These are phyloP conservation scores for Lontra canadensis DNA, from an alignment of 2,113 vertebrate species.

Conservation along the genomic window DNA sequence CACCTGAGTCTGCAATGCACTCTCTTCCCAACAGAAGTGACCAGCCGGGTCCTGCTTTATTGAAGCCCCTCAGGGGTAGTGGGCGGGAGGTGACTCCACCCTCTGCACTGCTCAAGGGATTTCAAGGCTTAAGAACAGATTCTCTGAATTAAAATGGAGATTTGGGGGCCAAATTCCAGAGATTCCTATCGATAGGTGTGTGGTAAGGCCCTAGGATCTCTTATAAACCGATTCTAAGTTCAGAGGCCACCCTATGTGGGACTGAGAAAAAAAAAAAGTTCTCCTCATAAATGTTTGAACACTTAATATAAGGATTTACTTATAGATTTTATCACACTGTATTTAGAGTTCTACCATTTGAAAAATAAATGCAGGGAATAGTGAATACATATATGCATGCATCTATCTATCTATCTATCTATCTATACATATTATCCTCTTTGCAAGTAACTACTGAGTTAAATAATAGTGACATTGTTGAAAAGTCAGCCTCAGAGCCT, in stretches of 20 bases:
- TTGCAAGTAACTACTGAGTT: not conserved
- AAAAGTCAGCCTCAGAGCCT: not conserved
- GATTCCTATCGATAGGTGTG: not conserved
- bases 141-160: not conserved
- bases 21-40: not conserved
- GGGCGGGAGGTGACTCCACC: no score
- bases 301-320: not conserved
- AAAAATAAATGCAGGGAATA: not conserved
- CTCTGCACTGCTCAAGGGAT: not conserved
- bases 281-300: not conserved
- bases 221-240: not conserved
- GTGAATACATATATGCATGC: not conserved
- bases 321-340: not conserved
- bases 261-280: not conserved
- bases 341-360: not conserved
- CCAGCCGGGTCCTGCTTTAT: no score
- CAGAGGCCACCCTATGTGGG: not conserved
- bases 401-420: not conserved
- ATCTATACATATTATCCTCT: no score
- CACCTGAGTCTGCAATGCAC: not conserved
- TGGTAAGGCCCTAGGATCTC: not conserved
- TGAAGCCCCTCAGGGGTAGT: not conserved
- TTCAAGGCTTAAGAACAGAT: not conserved
- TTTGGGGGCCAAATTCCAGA: not conserved
- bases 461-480: not conserved